Percentiles rank a stretch among this genome's conserved stretches.
Evolutionary conservation across 2,888 invertebrate species (phyloP).

Genomic region (Panzeria rudis): DNA sequence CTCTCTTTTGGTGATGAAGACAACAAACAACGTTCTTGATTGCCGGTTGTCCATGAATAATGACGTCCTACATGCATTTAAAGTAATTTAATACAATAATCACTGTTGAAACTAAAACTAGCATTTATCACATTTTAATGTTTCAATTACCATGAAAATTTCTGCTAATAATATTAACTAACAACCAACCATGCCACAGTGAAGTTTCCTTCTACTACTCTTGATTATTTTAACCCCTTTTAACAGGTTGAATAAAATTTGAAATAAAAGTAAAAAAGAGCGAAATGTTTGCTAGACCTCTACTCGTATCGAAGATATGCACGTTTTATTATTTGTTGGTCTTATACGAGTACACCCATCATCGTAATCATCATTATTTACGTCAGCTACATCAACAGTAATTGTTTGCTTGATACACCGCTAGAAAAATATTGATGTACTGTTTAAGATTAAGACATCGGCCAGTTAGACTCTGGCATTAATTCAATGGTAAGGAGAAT

Average conservation of each 20-base stretch:
- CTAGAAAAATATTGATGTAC: too few relatives aligned
- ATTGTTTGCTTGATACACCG: conserved; percentile 24
- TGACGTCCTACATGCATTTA: conserved; percentile 51
- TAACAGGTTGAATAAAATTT: conserved; percentile 54
- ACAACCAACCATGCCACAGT: not conserved
- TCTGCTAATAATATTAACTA: conserved; percentile 69
- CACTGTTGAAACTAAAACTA: conserved; percentile 73
- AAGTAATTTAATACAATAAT: conserved; percentile 70
- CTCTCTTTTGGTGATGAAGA: conserved; percentile 6
- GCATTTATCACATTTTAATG: conserved; percentile 83
- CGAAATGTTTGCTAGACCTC: conserved; percentile 67
- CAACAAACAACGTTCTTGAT: conserved; percentile 48
- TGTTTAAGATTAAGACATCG: too few relatives aligned
- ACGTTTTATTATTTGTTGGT: conserved; percentile 65
- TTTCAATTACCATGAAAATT: conserved; percentile 79
- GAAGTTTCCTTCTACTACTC: not conserved
- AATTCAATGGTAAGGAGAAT: too few relatives aligned
- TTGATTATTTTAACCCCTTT: conserved; percentile 56
- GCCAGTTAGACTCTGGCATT: too few relatives aligned
- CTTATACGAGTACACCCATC: conserved; percentile 42
- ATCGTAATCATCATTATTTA: conserved; percentile 60
- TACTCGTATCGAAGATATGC: not conserved
- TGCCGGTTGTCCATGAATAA: conserved; percentile 31
- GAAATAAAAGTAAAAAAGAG: conserved; percentile 41
- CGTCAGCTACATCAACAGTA: conserved; percentile 51